Evolutionary conservation across 2,797 vertebrate species (phyloP).

Genomic region (Danio kyathit): DNA sequence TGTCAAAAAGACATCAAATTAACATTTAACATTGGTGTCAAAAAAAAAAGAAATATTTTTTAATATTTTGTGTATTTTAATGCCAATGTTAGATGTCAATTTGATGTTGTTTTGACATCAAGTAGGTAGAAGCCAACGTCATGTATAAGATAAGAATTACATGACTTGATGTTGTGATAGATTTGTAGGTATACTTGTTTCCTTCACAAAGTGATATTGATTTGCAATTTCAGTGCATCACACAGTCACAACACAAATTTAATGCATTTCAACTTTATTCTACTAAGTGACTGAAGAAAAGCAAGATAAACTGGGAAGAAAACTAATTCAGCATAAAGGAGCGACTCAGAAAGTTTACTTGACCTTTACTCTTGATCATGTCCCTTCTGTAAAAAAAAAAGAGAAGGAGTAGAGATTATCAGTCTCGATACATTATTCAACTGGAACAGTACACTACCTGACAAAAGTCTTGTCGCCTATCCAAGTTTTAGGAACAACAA

Average conservation of each 20-base stretch:
- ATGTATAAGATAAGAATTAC: too few species aligned
- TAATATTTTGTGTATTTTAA: too few species aligned
- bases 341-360: constrained; percentile 58
- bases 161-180: too few species aligned
- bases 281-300: constrained; percentile 67
- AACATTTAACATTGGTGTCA: too few species aligned
- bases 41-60: too few species aligned
- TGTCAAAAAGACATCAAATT: too few species aligned
- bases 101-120: too few species aligned
- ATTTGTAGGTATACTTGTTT: too few species aligned
- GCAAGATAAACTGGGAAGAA: constrained; percentile 21
- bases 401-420: constrained; percentile 51
- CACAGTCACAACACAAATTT: constrained; percentile 37
- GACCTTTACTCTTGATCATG: constrained; percentile 79
- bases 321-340: constrained; percentile 62
- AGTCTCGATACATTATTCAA: constrained; percentile 11
- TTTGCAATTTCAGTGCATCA: neutral
- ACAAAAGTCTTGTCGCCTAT: too few species aligned
- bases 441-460: neutral
- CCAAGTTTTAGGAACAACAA: too few species aligned
- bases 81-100: too few species aligned
- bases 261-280: constrained; percentile 76
- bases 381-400: constrained; percentile 74
- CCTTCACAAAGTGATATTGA: neutral
- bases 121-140: too few species aligned